phyloP scores from a whole-genome alignment of 2,888 invertebrate species.

The Cephus pulcher region DNA sequence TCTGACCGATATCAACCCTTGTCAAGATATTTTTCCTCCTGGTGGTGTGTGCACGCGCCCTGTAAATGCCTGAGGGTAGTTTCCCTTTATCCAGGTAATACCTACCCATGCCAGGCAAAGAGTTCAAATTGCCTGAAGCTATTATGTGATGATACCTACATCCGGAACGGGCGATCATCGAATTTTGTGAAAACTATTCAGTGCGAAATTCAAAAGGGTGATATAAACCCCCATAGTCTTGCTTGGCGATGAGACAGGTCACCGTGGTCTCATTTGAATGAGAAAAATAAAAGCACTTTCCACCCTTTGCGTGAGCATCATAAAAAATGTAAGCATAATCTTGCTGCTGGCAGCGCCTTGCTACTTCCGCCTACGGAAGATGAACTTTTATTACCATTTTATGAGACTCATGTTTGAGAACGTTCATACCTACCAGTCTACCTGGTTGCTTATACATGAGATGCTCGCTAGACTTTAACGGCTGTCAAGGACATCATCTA shows the following conservation, averaged over 20 bases:
- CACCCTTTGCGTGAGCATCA: conserved; percentile 16
- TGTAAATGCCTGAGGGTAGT: neutral
- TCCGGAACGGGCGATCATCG: neutral
- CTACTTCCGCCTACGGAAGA: conserved; percentile 13
- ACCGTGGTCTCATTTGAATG: neutral
- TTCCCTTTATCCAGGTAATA: neutral
- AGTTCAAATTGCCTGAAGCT: neutral
- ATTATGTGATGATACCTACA: neutral
- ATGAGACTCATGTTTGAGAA: conserved; percentile 20
- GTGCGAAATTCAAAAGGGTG: neutral
- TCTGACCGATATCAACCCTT: neutral
- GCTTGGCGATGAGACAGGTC: neutral
- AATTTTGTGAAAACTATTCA: neutral
- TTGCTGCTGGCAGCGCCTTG: conserved; percentile 9
- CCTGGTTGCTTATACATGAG: neutral
- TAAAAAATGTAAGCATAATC: conserved; percentile 21
- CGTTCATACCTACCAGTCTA: neutral
- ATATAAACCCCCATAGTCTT: neutral
- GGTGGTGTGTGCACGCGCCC: neutral
- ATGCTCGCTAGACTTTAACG: neutral
- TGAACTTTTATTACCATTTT: conserved; percentile 21
- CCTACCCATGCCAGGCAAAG: neutral
- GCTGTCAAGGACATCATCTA: conserved; percentile 17
- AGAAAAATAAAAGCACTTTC: neutral
- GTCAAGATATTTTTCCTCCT: neutral